Conservation (phyloP, 2,888 invertebrate species). For the Scaptomyza polygonia region DNA sequence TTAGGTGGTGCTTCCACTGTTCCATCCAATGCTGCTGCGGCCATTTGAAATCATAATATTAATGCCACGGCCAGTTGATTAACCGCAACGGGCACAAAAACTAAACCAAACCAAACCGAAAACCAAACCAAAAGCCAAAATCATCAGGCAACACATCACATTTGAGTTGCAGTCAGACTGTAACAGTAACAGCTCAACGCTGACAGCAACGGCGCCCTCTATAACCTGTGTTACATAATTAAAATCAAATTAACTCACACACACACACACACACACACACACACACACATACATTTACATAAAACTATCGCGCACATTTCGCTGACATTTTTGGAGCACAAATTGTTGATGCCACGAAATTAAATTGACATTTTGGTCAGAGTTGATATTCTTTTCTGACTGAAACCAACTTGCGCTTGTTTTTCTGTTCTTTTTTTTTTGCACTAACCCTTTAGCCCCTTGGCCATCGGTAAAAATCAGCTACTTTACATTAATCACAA, state of each 20-base stretch:
- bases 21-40: slow-evolving; percentile 25
- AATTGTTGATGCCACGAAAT: slow-evolving; percentile 36
- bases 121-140: slow-evolving; percentile 13
- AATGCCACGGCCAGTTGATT: slow-evolving; percentile 69
- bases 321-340: slow-evolving; percentile 30
- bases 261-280: slow-evolving; percentile 5
- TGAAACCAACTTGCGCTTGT: slow-evolving; percentile 11
- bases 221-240: slow-evolving; percentile 64
- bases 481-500: slow-evolving; percentile 24
- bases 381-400: not conserved
- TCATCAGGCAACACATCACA: slow-evolving; percentile 9
- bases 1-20: slow-evolving; percentile 18
- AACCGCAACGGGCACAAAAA: too few relatives aligned
- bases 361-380: slow-evolving; percentile 62
- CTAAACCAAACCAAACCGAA: slow-evolving; percentile 21
- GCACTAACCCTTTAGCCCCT: not conserved
- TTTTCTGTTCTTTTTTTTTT: rapidly evolving
- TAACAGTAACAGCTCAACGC: not conserved
- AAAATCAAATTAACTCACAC: slow-evolving; percentile 74
- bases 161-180: not conserved
- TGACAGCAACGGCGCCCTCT: not conserved
- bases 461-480: not conserved
- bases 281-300: not conserved
- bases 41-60: slow-evolving; percentile 69
- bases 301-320: slow-evolving; percentile 24